Conservation (phyloP, 2,888 invertebrate genomes). For the Orthosia gothica region DNA sequence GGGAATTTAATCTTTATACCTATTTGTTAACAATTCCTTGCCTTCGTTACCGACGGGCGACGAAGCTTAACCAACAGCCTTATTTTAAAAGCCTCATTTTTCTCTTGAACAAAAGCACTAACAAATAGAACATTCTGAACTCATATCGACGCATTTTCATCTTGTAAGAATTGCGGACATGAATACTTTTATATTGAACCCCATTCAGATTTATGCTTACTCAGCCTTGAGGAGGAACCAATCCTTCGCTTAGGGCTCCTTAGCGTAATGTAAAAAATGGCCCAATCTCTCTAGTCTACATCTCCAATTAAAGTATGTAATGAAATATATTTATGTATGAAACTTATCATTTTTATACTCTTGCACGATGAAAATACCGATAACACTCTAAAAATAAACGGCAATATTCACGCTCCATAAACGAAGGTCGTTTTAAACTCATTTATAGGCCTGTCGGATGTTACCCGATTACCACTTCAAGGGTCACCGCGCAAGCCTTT, state of each 20-base stretch:
- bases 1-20: constrained; percentile 24
- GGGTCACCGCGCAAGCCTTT: constrained; percentile 43
- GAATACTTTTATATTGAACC: constrained; percentile 27
- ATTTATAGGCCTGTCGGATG: constrained; percentile 50
- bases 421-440: constrained; percentile 57
- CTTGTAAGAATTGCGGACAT: constrained; percentile 11
- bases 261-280: constrained; percentile 25
- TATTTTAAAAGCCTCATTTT: constrained; percentile 31
- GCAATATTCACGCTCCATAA: constrained; percentile 56
- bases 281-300: constrained; percentile 9
- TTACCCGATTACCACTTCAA: constrained; percentile 53
- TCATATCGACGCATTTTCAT: constrained; percentile 27
- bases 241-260: constrained; percentile 22
- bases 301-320: constrained; percentile 7
- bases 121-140: constrained; percentile 15
- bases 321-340: not conserved
- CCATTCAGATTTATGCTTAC: constrained; percentile 28
- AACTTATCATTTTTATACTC: not conserved
- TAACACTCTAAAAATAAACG: constrained; percentile 40
- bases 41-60: constrained; percentile 13
- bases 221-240: constrained; percentile 14
- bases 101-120: constrained; percentile 1
- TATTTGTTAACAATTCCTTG: constrained; percentile 48
- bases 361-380: constrained; percentile 29
- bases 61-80: constrained; percentile 5